Percentiles rank a stretch among this genome's conserved stretches.
These are phyloP conservation scores for Hyles vespertilio DNA, from an alignment of 1,140 invertebrate species.

Conservation along the genomic window DNA sequence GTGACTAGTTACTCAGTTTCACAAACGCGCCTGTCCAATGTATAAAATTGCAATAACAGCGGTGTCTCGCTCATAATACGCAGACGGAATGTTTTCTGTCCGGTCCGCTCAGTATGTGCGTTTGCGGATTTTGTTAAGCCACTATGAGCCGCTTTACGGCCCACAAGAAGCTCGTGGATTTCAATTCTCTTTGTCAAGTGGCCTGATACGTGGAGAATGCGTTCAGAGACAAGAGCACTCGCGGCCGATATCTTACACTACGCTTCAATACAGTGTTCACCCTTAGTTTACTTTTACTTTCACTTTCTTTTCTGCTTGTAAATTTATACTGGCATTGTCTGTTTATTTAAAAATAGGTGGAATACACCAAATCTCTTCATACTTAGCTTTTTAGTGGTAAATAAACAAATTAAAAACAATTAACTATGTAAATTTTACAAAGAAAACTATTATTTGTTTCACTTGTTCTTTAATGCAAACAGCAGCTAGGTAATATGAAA, in stretches of 20 bases:
- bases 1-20: no score
- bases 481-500: no score
- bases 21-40: no score
- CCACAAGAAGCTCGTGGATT: slow-evolving; percentile 44
- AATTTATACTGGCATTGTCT: no score
- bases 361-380: no score
- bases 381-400: no score
- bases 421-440: no score
- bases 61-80: neutral
- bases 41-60: no score
- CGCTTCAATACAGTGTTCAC: slow-evolving; percentile 12
- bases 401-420: no score
- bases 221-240: slow-evolving; percentile 42
- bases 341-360: no score
- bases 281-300: slow-evolving; percentile 9
- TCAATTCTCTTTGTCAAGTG: slow-evolving; percentile 45
- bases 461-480: no score
- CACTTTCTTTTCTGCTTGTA: slow-evolving; percentile 2
- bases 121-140: slow-evolving; percentile 29
- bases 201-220: slow-evolving; percentile 35
- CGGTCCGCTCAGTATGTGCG: slow-evolving; percentile 1
- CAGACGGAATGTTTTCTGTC: slow-evolving; percentile 4
- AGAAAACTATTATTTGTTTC: no score
- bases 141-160: slow-evolving; percentile 34
- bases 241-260: slow-evolving; percentile 29